Conservation (phyloP, 2,113 vertebrate species). For the Tachysurus fulvidraco region DNA sequence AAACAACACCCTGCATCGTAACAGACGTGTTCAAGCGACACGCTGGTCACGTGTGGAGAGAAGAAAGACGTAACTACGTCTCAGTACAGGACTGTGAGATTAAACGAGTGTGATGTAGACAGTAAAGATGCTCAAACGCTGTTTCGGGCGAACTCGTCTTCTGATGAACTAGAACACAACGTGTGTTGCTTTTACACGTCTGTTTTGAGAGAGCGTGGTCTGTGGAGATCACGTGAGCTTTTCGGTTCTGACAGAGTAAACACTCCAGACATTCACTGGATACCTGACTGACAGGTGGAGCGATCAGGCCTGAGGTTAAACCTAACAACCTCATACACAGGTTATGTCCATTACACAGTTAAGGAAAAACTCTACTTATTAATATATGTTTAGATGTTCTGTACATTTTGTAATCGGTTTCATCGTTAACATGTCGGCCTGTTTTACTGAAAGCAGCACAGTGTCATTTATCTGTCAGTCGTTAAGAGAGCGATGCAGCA, state of each 20-base stretch:
- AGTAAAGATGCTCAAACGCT: background rate
- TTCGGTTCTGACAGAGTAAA: background rate
- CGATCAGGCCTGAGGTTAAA: no score
- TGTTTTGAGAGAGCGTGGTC: background rate
- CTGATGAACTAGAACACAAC: background rate
- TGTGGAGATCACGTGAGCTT: background rate
- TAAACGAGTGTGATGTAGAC: no score
- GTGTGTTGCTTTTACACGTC: background rate
- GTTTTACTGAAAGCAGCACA: background rate
- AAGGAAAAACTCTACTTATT: background rate
- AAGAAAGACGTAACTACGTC: background rate
- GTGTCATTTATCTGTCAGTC: background rate
- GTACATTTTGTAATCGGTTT: background rate
- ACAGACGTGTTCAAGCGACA: background rate
- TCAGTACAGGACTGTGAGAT: background rate
- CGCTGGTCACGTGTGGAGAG: background rate
- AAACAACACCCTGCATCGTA: background rate
- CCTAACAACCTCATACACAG: no score
- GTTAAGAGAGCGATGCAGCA: background rate
- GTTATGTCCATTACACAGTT: no score
- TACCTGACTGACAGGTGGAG: no score
- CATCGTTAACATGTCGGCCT: background rate
- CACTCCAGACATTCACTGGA: no score
- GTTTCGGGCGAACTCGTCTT: background rate
- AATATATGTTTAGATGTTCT: background rate